Percentiles rank a stretch among this genome's conserved stretches.
phyloP scores from a whole-genome alignment of 2,888 invertebrate genomes.

The Synanthedon formicaeformis region DNA sequence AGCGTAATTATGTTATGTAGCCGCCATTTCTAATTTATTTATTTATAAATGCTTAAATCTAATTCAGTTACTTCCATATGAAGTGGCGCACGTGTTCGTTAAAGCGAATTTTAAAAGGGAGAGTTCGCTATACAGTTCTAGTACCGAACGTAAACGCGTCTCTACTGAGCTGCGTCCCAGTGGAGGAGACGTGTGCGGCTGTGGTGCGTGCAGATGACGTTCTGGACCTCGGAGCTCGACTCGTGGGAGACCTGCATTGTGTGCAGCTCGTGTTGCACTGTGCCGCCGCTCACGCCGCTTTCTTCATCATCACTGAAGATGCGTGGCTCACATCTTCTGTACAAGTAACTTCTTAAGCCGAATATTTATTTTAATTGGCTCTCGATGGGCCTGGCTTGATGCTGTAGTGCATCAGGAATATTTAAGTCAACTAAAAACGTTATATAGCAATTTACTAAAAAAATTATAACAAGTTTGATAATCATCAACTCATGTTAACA shows the following conservation, averaged over 20 bases:
- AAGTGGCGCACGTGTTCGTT: no score
- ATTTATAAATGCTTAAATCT: no score
- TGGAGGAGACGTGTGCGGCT: neutral
- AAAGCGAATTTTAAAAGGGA: no score
- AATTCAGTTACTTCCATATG: no score
- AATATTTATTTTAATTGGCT: neutral
- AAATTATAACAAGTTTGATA: no score
- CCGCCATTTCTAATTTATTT: no score
- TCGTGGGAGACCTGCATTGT: constrained; percentile 42
- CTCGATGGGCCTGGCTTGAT: neutral
- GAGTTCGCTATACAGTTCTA: constrained; percentile 16
- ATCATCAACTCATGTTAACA: no score
- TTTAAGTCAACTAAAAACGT: no score
- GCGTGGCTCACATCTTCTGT: constrained; percentile 32
- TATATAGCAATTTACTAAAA: no score
- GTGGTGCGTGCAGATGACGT: constrained; percentile 12
- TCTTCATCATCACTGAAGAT: constrained; percentile 45
- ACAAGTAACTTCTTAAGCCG: constrained; percentile 20
- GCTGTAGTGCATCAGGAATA: no score
- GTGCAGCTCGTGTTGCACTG: constrained; percentile 25
- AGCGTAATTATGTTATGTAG: neutral
- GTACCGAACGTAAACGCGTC: constrained; percentile 17
- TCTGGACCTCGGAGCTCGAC: constrained; percentile 42
- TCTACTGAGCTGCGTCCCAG: constrained; percentile 8
- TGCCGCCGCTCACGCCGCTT: constrained; percentile 25